Conservation (phyloP, 2,888 invertebrate genomes). For the Tribolium freemani region DNA sequence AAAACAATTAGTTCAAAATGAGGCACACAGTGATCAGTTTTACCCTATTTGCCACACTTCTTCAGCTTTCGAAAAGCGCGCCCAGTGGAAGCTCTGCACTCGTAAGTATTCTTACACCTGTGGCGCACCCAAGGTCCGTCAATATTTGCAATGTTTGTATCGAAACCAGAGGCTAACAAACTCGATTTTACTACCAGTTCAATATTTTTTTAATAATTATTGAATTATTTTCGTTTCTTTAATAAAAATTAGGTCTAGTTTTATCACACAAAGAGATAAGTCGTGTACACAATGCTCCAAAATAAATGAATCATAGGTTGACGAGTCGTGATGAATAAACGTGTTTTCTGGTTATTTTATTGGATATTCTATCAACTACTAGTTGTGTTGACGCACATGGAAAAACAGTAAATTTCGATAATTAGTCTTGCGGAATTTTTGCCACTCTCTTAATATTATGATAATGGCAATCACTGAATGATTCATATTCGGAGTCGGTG, state of each 20-base stretch:
- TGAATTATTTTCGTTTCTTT: background rate
- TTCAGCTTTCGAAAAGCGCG: slow-evolving; percentile 20
- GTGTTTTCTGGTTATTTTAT: background rate
- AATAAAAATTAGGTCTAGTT: slow-evolving; percentile 16
- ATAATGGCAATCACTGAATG: background rate
- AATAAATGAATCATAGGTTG: slow-evolving; percentile 19
- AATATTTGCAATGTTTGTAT: slow-evolving; percentile 4
- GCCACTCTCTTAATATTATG: background rate
- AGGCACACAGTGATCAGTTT: slow-evolving; percentile 27
- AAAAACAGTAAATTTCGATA: background rate
- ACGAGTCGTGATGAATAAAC: background rate
- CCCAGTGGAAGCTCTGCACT: slow-evolving; percentile 33
- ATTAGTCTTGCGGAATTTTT: background rate
- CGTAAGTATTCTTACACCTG: slow-evolving; percentile 24
- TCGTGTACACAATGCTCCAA: slow-evolving; percentile 23
- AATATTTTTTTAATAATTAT: background rate
- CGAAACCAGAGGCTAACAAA: background rate
- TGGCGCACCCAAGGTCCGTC: background rate
- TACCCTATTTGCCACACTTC: background rate
- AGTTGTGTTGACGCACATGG: background rate
- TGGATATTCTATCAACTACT: background rate
- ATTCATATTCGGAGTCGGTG: background rate
- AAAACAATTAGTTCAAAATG: slow-evolving; percentile 19
- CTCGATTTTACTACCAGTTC: background rate
- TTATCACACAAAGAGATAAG: slow-evolving; percentile 32